Percentiles rank a stretch among this genome's conserved stretches.
Conservation (phyloP, 1,140 invertebrate genomes). For the Luehdorfia chinensis region DNA sequence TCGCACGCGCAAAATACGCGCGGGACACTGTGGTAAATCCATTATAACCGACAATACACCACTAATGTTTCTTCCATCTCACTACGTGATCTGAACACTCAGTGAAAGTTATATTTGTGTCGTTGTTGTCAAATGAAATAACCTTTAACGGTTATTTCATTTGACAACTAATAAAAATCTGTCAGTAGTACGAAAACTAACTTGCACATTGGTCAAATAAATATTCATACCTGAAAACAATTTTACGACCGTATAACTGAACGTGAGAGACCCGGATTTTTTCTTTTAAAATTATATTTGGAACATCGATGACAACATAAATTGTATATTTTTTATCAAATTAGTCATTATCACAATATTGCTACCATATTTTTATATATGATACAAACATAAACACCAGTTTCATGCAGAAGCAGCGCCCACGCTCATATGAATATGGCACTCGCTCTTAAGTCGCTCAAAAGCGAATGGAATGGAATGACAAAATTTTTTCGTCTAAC, state of each 20-base stretch:
- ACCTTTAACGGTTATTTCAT: too few relatives aligned
- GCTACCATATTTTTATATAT: too few relatives aligned
- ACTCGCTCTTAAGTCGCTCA: background rate
- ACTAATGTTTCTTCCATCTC: conserved; percentile 30
- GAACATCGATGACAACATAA: too few relatives aligned
- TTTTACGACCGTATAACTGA: background rate
- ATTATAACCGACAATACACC: conserved; percentile 33
- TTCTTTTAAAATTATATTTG: too few relatives aligned
- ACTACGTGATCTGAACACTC: conserved; percentile 33
- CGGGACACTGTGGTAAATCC: conserved; percentile 31
- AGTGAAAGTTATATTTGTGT: conserved; percentile 40
- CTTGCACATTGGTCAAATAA: too few relatives aligned
- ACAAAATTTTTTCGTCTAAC: conserved; percentile 10
- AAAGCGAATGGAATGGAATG: conserved; percentile 11
- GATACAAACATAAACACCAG: background rate
- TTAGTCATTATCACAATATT: too few relatives aligned
- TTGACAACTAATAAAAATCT: too few relatives aligned
- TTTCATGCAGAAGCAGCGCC: background rate
- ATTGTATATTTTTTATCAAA: too few relatives aligned
- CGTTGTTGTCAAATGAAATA: conserved; percentile 26
- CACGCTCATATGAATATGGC: too few relatives aligned
- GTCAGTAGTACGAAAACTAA: too few relatives aligned
- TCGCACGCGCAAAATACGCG: conserved; percentile 22
- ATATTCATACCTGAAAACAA: background rate
- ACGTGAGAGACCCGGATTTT: background rate